These are phyloP conservation scores for Salvelinus namaycush DNA, from an alignment of 2,113 vertebrate genomes.

Conservation along the genomic window DNA sequence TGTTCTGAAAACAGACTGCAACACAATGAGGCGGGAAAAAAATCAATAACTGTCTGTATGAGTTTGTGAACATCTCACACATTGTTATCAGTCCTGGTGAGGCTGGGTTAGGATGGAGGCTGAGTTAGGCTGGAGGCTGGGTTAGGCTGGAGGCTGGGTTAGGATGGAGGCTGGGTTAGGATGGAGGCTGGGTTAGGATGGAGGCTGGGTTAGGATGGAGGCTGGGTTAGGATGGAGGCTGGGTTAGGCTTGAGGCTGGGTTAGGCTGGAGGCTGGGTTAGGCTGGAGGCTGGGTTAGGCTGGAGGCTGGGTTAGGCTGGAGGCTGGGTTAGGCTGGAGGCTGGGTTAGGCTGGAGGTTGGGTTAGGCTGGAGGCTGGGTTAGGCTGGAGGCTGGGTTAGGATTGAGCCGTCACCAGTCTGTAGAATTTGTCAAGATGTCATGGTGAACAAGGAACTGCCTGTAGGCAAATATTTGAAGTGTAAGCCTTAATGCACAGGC, in stretches of 20 bases:
- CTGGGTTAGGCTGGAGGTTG: no score
- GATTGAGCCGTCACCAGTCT: background rate
- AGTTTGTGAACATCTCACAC: slow-evolving; percentile 8
- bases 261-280: background rate
- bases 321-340: no score
- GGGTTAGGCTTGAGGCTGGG: background rate
- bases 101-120: background rate
- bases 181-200: no score
- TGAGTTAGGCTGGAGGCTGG: background rate
- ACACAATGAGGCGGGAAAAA: slow-evolving; percentile 29
- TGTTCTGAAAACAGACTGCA: slow-evolving; percentile 33
- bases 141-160: background rate
- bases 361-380: no score
- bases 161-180: background rate
- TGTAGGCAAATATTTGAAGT: slow-evolving; percentile 12
- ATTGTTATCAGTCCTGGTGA: slow-evolving; percentile 15
- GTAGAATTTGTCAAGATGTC: slow-evolving; percentile 17
- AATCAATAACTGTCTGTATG: slow-evolving; percentile 5
- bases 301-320: no score
- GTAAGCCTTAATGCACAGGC: background rate
- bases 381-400: background rate
- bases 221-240: background rate
- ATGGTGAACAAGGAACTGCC: background rate
- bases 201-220: background rate
- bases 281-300: background rate